Evolutionary conservation across 1,140 invertebrate genomes (phyloP).

Genomic region (Orius insidiosus): DNA sequence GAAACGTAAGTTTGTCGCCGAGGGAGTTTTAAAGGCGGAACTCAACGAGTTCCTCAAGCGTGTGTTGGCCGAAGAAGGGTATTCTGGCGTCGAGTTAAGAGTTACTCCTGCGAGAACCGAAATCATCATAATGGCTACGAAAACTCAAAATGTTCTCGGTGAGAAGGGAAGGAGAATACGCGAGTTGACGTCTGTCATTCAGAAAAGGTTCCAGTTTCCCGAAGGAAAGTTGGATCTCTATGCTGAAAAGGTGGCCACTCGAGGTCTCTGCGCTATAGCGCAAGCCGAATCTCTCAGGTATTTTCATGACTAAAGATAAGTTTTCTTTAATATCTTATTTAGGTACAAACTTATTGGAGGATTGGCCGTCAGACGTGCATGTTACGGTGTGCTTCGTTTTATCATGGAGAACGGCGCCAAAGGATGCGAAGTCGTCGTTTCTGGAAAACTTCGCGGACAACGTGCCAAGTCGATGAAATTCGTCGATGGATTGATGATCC

Average conservation of each 20-base stretch:
- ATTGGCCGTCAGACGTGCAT: slow-evolving; percentile 76
- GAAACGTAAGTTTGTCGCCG: slow-evolving; percentile 71
- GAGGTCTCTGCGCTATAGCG: slow-evolving; percentile 96
- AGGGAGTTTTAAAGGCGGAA: slow-evolving; percentile 98
- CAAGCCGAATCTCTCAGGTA: slow-evolving; percentile 90
- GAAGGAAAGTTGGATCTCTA: slow-evolving; percentile 87
- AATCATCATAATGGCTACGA: slow-evolving; percentile 98
- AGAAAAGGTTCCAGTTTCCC: slow-evolving; percentile 93
- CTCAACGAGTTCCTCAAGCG: slow-evolving; percentile 96
- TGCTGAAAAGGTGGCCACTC: slow-evolving; percentile 94
- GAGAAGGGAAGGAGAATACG: slow-evolving; percentile 88
- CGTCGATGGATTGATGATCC: slow-evolving; percentile 98
- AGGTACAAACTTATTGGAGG: slow-evolving; percentile 93
- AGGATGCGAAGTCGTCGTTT: slow-evolving; percentile 96
- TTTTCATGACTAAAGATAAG: too few species aligned
- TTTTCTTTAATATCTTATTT: too few species aligned
- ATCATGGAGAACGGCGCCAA: slow-evolving; percentile 98
- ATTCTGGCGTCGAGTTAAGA: slow-evolving; percentile 94
- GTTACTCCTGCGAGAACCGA: slow-evolving; percentile 85
- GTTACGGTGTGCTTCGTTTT: slow-evolving; percentile 96
- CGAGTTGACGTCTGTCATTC: slow-evolving; percentile 94
- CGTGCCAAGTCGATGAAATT: slow-evolving; percentile 99
- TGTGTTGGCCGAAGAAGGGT: slow-evolving; percentile 98
- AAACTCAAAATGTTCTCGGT: slow-evolving; percentile 92
- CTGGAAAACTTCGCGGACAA: slow-evolving; percentile 95